Base-by-base conservation (phyloP, 1,140 invertebrate species). In the Drepana arcuata region DNA sequence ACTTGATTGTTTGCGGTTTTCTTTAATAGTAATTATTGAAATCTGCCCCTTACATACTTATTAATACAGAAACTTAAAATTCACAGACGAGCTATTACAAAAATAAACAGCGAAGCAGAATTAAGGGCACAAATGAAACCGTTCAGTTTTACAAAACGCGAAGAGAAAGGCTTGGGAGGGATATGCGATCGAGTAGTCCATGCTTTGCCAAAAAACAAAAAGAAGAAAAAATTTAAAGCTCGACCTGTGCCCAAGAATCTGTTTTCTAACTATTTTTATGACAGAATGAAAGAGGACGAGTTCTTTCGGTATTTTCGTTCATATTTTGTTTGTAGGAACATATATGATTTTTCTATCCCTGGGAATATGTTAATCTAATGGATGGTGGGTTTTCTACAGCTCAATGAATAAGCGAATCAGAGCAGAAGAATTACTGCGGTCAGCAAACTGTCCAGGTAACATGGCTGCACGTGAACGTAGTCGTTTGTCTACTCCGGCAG, bases 281-380 rank as follows among this genome's bases (percentile, higher is more conserved):
- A 89, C 33, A 89, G 88, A 54, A 89, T 89, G 83, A 81, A 88
- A 26, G 89, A 91, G 59, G 88, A 91, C 47, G 88, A 91, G 46
- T 91, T 88, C 68, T 89, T 88, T 56, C 86, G 89, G 89, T 90
- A 55, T n/a, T n/a, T n/a, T n/a, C n/a, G n/a, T n/a, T n/a, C n/a
- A n/a, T n/a, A n/a, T n/a, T n/a, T n/a, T n/a, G n/a, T n/a, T n/a
- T n/a, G n/a, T n/a, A n/a, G n/a, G n/a, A n/a, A n/a, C n/a, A n/a
- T n/a, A n/a, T n/a, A n/a, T n/a, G n/a, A n/a, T n/a, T n/a, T n/a
- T n/a, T n/a, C n/a, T n/a, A n/a, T n/a, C n/a, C n/a, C n/a, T n/a
- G n/a, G n/a, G n/a, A n/a, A n/a, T n/a, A n/a, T n/a, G n/a, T n/a
- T n/a, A n/a, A n/a, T n/a, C n/a, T n/a, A n/a, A n/a, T n/a, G n/a